Evolutionary conservation across 2,888 invertebrate genomes (phyloP).

Genomic region (Conistra vaccinii): DNA sequence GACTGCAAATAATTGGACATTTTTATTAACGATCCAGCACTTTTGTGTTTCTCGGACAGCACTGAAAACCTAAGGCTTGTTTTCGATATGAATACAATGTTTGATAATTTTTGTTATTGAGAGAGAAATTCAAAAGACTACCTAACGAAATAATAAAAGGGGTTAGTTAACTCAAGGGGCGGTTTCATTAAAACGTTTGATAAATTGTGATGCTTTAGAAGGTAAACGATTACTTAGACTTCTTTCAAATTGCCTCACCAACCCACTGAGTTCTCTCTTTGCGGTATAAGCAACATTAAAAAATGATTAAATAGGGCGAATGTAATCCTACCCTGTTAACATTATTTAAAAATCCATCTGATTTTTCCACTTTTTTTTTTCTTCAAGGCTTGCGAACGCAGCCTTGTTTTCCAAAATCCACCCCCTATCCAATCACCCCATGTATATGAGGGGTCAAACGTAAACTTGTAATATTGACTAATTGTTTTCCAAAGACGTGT

Average conservation of each 20-base stretch:
- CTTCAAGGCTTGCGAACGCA: neutral
- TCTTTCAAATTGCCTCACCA: no score
- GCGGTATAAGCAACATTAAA: no score
- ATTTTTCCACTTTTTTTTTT: neutral
- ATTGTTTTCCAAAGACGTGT: conserved; percentile 78
- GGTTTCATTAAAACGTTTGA: no score
- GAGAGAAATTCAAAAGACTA: neutral
- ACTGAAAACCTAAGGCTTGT: neutral
- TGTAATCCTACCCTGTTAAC: no score
- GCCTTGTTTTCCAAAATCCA: neutral
- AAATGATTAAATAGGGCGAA: no score
- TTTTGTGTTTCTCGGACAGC: neutral
- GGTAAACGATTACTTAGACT: no score
- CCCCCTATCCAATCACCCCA: conserved; percentile 48
- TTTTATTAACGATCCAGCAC: neutral
- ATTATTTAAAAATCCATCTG: neutral
- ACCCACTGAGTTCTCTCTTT: no score
- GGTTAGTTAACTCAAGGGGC: no score
- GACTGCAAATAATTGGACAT: neutral
- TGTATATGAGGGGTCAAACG: conserved; percentile 77
- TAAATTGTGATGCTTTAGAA: no score
- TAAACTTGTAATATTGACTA: conserved; percentile 79
- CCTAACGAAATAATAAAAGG: no score
- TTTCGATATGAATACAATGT: neutral
- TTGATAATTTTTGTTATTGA: neutral